phyloP scores from a whole-genome alignment of 2,888 invertebrate species.

The Caenorhabditis plicata region DNA sequence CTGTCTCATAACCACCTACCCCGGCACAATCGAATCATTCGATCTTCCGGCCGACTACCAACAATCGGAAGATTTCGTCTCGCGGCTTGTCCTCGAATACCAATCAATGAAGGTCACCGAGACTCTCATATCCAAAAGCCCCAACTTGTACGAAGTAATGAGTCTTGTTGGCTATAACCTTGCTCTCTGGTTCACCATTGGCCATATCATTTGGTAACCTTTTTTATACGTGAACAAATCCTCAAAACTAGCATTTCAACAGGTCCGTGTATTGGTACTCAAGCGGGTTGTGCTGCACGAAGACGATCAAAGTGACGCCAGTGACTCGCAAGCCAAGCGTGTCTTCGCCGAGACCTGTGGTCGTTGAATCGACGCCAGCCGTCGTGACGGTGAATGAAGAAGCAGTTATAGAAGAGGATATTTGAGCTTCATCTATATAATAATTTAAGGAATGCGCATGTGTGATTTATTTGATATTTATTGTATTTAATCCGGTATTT shows the following conservation, averaged over 20 bases:
- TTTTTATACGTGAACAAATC: background rate
- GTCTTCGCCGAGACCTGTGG: slow-evolving; percentile 23
- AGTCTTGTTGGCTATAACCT: slow-evolving; percentile 56
- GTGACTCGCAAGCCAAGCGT: slow-evolving; percentile 16
- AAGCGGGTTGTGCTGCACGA: slow-evolving; percentile 23
- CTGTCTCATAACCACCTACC: slow-evolving; percentile 44
- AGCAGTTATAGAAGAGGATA: too few relatives aligned
- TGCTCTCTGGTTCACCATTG: slow-evolving; percentile 59
- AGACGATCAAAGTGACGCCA: background rate
- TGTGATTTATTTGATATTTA: background rate
- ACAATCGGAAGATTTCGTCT: slow-evolving; percentile 54
- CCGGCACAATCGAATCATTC: slow-evolving; percentile 41
- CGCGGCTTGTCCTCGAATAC: slow-evolving; percentile 52
- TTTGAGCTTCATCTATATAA: too few relatives aligned
- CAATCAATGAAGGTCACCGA: slow-evolving; percentile 48
- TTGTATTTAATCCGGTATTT: background rate
- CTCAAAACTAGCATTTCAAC: background rate
- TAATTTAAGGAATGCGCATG: too few relatives aligned
- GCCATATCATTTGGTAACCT: slow-evolving; percentile 52
- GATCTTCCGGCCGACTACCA: slow-evolving; percentile 47
- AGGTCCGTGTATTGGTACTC: slow-evolving; percentile 33
- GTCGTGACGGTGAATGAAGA: too few relatives aligned
- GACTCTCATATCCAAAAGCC: slow-evolving; percentile 37
- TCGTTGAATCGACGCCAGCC: slow-evolving; percentile 13
- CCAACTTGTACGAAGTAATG: slow-evolving; percentile 51